Base-by-base conservation (phyloP, 2,797 vertebrate species). In the Poeciliopsis paucimaculata region DNA sequence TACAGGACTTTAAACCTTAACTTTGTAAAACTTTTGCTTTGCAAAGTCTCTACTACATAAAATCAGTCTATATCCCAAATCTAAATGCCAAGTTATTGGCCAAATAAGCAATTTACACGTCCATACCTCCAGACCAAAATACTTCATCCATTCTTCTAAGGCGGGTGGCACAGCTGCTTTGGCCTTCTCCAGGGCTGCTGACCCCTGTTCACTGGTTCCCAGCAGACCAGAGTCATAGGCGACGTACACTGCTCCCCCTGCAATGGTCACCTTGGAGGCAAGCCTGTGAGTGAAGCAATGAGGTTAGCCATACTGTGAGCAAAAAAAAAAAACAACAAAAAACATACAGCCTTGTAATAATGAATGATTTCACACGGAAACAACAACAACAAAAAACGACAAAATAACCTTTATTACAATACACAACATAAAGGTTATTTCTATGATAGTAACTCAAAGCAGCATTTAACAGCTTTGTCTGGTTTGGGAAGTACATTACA, bases 161-260 rank as follows among this genome's bases (percentile, higher is more conserved):
- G 97, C 97, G 0, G 96, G 97, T 2, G 97, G 97, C 0, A 99
- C 76, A 0, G 94, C 96, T 51, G 95, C 93, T 72, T 93, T 95
- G 3, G 96, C 97, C 84, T 96, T 98, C 13, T 20, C 91, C 31
- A 99, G 92, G 0, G 95, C 97, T 16, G 93, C 92, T 7, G 97
- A 95, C 1, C 97, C 97, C 87, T 96, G 93, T 0, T 91, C 89
- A 18, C 97, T 91, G 68, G 92, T 95, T 1, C 97, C 96, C 86
- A 99, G 89, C 72, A 99, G 92, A 8, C 97, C 97, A 28, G 97
- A 97, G 85, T 97, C 96, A 1, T 95, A 97, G 0, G 94, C 97
- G 9, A 98, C 91, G 0, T 97, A 99, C 0, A 98, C 84, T 0
- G 98, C 97, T 46, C 96, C 97, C 86, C 98, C 98, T 9, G 97